These are phyloP conservation scores for Coryphaenoides rupestris DNA, from an alignment of 2,113 vertebrate species.

Conservation along the genomic window DNA sequence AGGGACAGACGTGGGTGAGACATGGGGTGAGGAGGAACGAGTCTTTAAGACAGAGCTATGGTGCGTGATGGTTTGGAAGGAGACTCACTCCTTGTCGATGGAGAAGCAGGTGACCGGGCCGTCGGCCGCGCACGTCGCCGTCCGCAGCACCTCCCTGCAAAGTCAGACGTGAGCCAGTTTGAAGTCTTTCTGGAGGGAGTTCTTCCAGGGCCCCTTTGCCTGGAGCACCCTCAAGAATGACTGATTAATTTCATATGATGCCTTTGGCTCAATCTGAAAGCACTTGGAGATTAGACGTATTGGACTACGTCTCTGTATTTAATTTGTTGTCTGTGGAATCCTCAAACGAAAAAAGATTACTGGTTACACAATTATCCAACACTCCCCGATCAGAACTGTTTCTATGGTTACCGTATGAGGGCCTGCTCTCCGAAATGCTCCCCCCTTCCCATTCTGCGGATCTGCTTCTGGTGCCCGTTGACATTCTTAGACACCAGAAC, in stretches of 20 bases:
- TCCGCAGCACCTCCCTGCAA: conserved; percentile 71
- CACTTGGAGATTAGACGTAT: no score
- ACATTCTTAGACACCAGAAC: conserved; percentile 73
- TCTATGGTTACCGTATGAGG: conserved; percentile 74
- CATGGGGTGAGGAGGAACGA: no score
- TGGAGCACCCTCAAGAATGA: no score
- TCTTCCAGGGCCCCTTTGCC: no score
- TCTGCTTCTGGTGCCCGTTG: conserved; percentile 67
- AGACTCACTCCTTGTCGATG: conserved; percentile 79
- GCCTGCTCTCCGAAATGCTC: conserved; percentile 81
- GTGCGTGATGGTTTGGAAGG: not conserved
- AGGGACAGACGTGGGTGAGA: not conserved
- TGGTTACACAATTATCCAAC: conserved; percentile 8
- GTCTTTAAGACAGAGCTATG: not conserved
- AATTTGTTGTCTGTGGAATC: no score
- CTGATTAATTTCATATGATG: no score
- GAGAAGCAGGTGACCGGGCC: conserved; percentile 76
- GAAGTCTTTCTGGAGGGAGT: no score
- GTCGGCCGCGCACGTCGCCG: conserved; percentile 76
- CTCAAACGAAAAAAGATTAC: no score
- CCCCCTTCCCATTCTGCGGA: conserved; percentile 73
- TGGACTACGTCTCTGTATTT: no score
- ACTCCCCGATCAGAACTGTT: conserved; percentile 24
- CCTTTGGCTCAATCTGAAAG: no score
- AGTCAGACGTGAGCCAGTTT: no score